These are phyloP conservation scores for Danaus melanippus DNA, from an alignment of 1,140 invertebrate genomes.

Conservation along the genomic window DNA sequence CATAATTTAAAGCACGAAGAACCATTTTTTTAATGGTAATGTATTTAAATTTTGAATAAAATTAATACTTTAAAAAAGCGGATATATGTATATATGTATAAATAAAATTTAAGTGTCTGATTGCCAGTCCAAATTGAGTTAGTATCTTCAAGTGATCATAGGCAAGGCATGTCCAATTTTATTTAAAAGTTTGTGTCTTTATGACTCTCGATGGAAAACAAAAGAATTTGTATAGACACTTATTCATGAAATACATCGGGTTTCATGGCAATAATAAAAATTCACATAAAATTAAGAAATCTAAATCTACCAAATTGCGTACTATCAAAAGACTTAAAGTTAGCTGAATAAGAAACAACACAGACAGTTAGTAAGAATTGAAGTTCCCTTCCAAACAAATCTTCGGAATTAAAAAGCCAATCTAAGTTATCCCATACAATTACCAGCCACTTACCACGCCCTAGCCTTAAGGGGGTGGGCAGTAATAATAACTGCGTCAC, in stretches of 20 bases:
- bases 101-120: too few species aligned
- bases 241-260: too few species aligned
- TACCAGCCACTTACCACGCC: conserved; percentile 59
- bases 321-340: not conserved
- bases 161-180: too few species aligned
- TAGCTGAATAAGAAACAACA: conserved; percentile 8
- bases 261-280: too few species aligned
- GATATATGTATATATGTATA: too few species aligned
- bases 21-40: not conserved
- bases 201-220: too few species aligned
- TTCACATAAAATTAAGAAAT: too few species aligned
- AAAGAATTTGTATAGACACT: not conserved
- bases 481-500: conserved; percentile 31
- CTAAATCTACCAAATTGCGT: not conserved
- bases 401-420: conserved; percentile 59
- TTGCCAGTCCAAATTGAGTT: too few species aligned
- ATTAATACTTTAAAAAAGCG: conserved; percentile 6
- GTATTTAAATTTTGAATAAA: not conserved
- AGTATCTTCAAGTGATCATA: too few species aligned
- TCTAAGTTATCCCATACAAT: conserved; percentile 68
- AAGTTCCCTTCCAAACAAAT: conserved; percentile 31
- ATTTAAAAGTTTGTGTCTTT: too few species aligned
- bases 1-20: not conserved
- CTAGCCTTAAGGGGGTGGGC: conserved; percentile 31
- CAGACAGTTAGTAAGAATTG: conserved; percentile 13